Conservation (phyloP, 2,113 vertebrate species). For the Empidonax traillii region DNA sequence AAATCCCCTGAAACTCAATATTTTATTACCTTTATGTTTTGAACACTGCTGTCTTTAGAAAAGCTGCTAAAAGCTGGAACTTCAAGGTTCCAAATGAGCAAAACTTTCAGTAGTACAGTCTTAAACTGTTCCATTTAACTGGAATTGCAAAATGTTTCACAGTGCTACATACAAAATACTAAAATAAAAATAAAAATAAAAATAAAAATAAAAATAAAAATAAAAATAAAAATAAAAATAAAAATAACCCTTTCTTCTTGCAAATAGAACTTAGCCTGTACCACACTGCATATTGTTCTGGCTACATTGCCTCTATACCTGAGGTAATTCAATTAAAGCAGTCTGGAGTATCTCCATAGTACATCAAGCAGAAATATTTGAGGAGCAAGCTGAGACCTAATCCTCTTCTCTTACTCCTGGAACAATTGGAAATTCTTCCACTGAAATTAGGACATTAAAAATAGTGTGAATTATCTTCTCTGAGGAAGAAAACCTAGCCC, state of each 20-base stretch:
- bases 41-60: not conserved
- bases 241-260: not conserved
- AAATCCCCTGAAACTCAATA: not conserved
- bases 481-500: not conserved
- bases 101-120: not conserved
- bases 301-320: not conserved
- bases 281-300: not conserved
- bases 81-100: not conserved
- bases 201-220: not conserved
- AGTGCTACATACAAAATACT: not conserved
- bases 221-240: not conserved
- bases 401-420: not conserved
- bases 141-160: not conserved
- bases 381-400: not conserved
- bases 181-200: not conserved
- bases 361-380: not conserved
- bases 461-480: not conserved
- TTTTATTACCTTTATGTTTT: not conserved
- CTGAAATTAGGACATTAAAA: not conserved
- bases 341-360: not conserved
- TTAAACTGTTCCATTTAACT: not conserved
- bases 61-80: not conserved
- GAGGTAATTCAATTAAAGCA: not conserved
- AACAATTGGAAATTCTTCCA: not conserved
- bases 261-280: not conserved